phyloP scores from a whole-genome alignment of 2,113 vertebrate genomes.

The Cygnus atratus region DNA sequence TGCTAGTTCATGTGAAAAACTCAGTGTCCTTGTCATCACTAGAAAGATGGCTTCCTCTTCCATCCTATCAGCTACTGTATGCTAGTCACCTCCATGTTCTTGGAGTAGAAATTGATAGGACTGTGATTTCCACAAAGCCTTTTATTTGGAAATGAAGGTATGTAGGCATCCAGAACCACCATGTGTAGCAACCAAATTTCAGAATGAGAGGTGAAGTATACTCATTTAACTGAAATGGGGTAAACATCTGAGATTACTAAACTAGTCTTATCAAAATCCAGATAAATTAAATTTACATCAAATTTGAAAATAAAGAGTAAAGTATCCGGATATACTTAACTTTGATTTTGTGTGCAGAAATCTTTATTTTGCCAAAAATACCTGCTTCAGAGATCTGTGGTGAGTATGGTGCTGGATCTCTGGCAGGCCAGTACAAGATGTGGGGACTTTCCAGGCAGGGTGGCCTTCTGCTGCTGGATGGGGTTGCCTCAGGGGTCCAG shows the following conservation, averaged over 20 bases:
- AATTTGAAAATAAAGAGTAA: background rate
- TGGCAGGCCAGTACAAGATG: background rate
- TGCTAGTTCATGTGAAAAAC: background rate
- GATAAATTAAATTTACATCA: background rate
- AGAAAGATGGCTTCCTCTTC: background rate
- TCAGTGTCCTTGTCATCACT: background rate
- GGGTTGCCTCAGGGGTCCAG: background rate
- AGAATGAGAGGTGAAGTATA: background rate
- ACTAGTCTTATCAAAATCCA: background rate
- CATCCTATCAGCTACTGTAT: background rate
- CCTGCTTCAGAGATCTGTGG: rapidly evolving
- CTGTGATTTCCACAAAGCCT: background rate
- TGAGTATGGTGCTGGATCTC: background rate
- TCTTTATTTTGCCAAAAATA: background rate
- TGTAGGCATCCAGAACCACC: rapidly evolving
- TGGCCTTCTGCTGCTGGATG: background rate
- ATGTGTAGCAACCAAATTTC: rapidly evolving
- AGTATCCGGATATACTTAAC: background rate
- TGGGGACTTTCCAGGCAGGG: rapidly evolving
- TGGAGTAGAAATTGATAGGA: background rate
- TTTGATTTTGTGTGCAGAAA: background rate
- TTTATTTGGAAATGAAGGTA: background rate
- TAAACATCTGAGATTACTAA: background rate
- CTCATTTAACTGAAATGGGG: background rate
- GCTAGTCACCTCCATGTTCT: rapidly evolving